These are phyloP conservation scores for Strix aluco DNA, from an alignment of 2,113 vertebrate species.

Conservation along the genomic window DNA sequence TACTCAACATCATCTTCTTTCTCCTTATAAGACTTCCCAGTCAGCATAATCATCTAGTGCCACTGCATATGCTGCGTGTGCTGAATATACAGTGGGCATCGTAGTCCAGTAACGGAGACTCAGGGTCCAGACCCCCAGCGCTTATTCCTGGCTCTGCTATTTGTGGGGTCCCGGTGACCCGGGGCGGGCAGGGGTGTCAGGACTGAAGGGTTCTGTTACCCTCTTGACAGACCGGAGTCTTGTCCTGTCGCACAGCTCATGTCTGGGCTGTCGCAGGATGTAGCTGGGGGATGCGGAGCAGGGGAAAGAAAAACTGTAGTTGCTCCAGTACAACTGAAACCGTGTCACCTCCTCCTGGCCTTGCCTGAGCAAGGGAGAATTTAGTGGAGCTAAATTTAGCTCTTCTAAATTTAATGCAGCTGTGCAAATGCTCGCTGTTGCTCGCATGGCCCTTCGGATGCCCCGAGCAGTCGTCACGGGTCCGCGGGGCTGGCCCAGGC, in stretches of 20 bases:
- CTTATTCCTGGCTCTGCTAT: neutral
- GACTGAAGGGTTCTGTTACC: neutral
- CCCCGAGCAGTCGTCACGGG: fast-evolving
- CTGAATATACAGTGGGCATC: neutral
- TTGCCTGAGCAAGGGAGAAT: neutral
- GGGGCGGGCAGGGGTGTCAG: neutral
- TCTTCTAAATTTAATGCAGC: neutral
- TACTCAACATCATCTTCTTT: neutral
- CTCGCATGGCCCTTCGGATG: fast-evolving
- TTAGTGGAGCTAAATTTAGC: neutral
- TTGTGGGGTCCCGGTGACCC: neutral
- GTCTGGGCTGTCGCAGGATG: neutral
- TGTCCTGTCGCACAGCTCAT: fast-evolving
- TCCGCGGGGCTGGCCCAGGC: neutral
- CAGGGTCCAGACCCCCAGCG: neutral
- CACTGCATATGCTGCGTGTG: neutral
- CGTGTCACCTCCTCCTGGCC: neutral
- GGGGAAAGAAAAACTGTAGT: neutral
- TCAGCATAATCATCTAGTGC: neutral
- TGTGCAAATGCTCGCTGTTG: neutral
- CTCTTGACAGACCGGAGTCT: neutral
- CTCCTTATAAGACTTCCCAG: neutral
- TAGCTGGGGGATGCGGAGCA: neutral
- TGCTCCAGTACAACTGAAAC: fast-evolving
- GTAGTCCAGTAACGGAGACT: neutral